Evolutionary conservation across 2,888 invertebrate genomes (phyloP), one percentile per base, ranked within the genome.

Genomic region (Rhagonycha fulva): DNA sequence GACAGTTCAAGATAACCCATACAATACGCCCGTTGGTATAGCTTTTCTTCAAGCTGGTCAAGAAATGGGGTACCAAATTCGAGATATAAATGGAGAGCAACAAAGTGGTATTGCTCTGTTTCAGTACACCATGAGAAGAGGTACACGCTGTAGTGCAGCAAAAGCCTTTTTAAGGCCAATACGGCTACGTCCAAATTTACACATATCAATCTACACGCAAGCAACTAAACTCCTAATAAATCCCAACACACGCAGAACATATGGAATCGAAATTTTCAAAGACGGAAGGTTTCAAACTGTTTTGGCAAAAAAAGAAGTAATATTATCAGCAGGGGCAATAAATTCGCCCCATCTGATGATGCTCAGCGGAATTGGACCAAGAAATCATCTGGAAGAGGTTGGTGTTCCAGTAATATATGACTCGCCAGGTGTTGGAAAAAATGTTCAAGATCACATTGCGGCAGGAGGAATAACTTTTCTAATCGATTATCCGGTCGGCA

Each of bases 331-430:
- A 0, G 99, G 99, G 0, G 94, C 98, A 0, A 93, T 99, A 77
- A 97, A 94, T 80, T 93, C 95, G 0, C 98, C 98, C 0, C 98
- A 99, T 83, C 86, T 99, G 10, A 90, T 99, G 74, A 94, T 98
- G 95, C 89, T 99, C n/a, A 86, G 86, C 30, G 99, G 99, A 0
- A 89, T 98, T 3, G 97, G 97, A 1, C 95, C 95, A 0, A 90
- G 89, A 23, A 86, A 91, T 14, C 94, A 97, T 84, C 88, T 97
- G 4, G 85, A 90, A 78, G 91, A 94, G 80, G 90, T 94, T 10
- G 94, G 94, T 0, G 90, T 96, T 68, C 91, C 93, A 9, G 91
- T 95, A 62, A 90, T 96, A 4, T 92, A 92, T 32, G 92, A 96
- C 87, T 90, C 93, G 47, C 95, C 95, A 0, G 96, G 96, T 2